Percentiles rank a stretch among this genome's conserved stretches.
phyloP scores from a whole-genome alignment of 1,140 invertebrate species.

The Leptinotarsa lineolata region DNA sequence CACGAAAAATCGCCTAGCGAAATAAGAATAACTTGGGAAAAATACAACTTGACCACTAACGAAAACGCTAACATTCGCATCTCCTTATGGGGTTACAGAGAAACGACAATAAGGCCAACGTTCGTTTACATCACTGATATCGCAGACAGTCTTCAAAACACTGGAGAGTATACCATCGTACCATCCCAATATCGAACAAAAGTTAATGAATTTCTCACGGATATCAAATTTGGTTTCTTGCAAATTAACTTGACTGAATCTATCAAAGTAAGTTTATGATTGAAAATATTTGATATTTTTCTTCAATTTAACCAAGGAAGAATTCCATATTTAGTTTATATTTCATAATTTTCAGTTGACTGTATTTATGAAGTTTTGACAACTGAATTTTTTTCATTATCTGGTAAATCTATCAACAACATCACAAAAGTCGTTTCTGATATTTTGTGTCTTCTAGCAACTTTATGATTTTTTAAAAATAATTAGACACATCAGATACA shows the following conservation, averaged over 20 bases:
- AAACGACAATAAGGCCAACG: conserved; percentile 75
- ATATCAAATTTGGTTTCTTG: conserved; percentile 87
- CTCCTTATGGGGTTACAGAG: conserved; percentile 84
- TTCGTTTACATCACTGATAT: conserved; percentile 63
- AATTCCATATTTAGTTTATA: no score
- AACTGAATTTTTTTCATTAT: no score
- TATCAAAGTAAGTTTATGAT: conserved; percentile 57
- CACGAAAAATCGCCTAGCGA: conserved; percentile 72
- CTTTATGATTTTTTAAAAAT: no score
- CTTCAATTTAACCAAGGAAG: neutral
- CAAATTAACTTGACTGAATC: conserved; percentile 88
- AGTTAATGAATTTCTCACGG: conserved; percentile 68
- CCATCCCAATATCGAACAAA: conserved; percentile 63
- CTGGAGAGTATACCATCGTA: conserved; percentile 49
- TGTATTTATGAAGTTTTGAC: no score
- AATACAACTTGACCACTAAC: conserved; percentile 82
- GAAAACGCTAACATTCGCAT: conserved; percentile 75
- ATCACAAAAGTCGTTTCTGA: no score
- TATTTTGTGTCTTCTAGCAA: no score
- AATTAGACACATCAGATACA: no score
- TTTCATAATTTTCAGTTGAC: no score
- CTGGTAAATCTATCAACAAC: no score
- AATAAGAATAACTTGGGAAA: conserved; percentile 80
- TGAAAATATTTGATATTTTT: neutral
- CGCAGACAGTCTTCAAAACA: conserved; percentile 45